phyloP scores from a whole-genome alignment of 2,888 invertebrate species.

The Ochropleura plecta region DNA sequence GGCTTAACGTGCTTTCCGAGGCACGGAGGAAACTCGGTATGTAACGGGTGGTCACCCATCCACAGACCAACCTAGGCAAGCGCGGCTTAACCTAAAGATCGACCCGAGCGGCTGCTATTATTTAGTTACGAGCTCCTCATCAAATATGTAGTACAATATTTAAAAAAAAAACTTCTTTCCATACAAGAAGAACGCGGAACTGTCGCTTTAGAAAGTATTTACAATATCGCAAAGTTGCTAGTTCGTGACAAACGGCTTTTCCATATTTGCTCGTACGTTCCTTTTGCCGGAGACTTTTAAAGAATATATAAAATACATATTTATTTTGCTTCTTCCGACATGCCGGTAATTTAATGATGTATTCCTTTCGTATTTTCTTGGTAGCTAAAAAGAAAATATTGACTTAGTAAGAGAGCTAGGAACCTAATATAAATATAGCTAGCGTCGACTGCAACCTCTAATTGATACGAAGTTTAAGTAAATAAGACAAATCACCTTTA shows the following conservation, averaged over 20 bases:
- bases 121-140: too few relatives aligned
- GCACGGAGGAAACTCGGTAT: too few relatives aligned
- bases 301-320: neutral
- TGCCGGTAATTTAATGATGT: neutral
- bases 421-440: slow-evolving; percentile 2
- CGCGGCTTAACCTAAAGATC: too few relatives aligned
- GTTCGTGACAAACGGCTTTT: slow-evolving; percentile 19
- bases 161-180: slow-evolving; percentile 15
- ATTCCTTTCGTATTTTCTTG: neutral
- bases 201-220: slow-evolving; percentile 4
- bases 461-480: neutral
- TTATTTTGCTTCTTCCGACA: neutral
- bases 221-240: slow-evolving; percentile 12
- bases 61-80: too few relatives aligned
- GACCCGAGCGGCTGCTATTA: too few relatives aligned
- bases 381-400: neutral
- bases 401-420: neutral
- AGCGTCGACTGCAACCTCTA: slow-evolving; percentile 10
- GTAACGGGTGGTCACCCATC: too few relatives aligned
- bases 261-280: neutral
- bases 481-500: slow-evolving; percentile 22
- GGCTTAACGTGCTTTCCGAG: too few relatives aligned
- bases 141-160: too few relatives aligned
- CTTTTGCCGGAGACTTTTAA: neutral
- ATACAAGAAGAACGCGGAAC: slow-evolving; percentile 24